A percentile compares a stretch with the other conserved stretches of the same genome.
These are phyloP conservation scores for Zalophus californianus DNA, from an alignment of 2,797 vertebrate genomes.

Conservation along the genomic window DNA sequence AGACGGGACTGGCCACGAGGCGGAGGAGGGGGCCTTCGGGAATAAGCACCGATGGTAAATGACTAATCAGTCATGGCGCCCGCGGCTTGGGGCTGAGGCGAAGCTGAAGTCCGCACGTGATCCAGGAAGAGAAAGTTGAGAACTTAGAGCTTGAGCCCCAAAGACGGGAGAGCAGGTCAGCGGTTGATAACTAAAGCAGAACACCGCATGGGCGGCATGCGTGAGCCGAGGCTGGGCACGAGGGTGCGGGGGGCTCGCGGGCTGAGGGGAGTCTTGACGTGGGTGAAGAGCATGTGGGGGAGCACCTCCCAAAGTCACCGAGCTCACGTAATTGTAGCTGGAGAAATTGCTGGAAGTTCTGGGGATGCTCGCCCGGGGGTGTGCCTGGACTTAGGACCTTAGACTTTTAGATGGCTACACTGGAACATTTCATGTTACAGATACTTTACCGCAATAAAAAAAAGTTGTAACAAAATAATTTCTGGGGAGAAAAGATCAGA, in stretches of 20 bases:
- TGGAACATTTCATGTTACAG: background rate
- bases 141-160: background rate
- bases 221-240: no score
- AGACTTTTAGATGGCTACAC: background rate
- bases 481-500: background rate
- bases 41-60: background rate
- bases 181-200: background rate
- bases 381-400: background rate
- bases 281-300: background rate
- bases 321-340: background rate
- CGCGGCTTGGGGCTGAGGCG: no score
- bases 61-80: background rate
- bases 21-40: background rate
- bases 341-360: background rate
- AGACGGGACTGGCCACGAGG: background rate
- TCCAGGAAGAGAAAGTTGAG: background rate
- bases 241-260: no score
- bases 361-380: no score
- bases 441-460: no score
- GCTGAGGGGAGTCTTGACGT: background rate
- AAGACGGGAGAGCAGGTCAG: background rate
- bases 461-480: background rate
- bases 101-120: background rate
- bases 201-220: background rate
- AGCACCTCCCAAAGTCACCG: background rate